A percentile compares a stretch with the other conserved stretches of the same genome.
Evolutionary conservation across 2,888 invertebrate genomes (phyloP).

Genomic region (Meandrusa payeni): DNA sequence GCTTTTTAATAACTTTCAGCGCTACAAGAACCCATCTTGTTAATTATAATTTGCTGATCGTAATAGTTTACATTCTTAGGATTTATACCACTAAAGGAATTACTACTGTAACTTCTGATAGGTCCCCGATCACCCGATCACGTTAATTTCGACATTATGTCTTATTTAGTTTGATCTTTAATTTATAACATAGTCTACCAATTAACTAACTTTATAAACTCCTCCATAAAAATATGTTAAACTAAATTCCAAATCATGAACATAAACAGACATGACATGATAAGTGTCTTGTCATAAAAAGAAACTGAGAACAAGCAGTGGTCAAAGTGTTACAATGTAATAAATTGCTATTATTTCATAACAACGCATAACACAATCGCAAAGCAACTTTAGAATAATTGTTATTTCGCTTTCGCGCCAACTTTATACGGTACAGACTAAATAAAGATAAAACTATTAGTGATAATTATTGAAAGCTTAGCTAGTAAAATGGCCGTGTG

Average conservation of each 20-base stretch:
- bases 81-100: too few relatives aligned
- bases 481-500: slow-evolving; percentile 23
- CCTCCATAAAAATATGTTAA: too few relatives aligned
- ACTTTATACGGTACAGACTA: slow-evolving; percentile 22
- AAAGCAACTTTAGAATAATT: slow-evolving; percentile 45
- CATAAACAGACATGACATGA: slow-evolving; percentile 7
- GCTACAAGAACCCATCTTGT: not conserved
- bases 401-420: slow-evolving; percentile 47
- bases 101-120: too few relatives aligned
- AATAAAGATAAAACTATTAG: slow-evolving; percentile 22
- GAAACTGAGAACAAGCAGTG: slow-evolving; percentile 11
- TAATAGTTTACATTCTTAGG: too few relatives aligned
- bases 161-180: too few relatives aligned
- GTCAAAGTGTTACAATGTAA: slow-evolving; percentile 11
- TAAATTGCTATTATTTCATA: slow-evolving; percentile 33
- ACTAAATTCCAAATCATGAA: not conserved
- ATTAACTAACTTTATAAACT: too few relatives aligned
- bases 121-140: too few relatives aligned
- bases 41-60: too few relatives aligned
- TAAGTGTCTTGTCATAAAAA: slow-evolving; percentile 2
- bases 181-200: too few relatives aligned
- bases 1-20: not conserved
- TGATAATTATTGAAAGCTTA: slow-evolving; percentile 25
- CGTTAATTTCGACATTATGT: too few relatives aligned
- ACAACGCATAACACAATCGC: slow-evolving; percentile 48